phyloP scores from a whole-genome alignment of 1,140 invertebrate species.

The Diprion similis region DNA sequence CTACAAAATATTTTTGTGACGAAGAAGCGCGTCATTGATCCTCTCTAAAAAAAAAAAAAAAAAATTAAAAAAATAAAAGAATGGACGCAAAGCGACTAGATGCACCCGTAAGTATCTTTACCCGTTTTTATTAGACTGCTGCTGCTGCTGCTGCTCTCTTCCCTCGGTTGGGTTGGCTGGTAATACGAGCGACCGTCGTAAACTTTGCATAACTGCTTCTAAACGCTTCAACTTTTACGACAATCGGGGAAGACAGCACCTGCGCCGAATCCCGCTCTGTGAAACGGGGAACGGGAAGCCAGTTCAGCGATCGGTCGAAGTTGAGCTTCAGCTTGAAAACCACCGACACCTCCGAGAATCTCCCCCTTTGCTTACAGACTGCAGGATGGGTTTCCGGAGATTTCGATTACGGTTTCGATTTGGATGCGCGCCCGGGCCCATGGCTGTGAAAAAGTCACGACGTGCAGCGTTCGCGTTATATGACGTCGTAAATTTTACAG shows the following conservation, averaged over 20 bases:
- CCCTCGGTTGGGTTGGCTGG: too few relatives aligned
- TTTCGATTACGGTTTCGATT: neutral
- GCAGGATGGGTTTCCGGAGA: neutral
- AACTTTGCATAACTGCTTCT: constrained; percentile 7
- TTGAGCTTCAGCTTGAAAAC: neutral
- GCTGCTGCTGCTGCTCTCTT: too few relatives aligned
- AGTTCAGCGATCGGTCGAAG: neutral
- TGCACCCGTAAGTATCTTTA: too few relatives aligned
- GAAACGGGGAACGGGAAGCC: neutral
- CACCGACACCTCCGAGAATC: constrained; percentile 4
- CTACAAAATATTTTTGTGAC: too few relatives aligned
- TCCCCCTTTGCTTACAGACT: neutral
- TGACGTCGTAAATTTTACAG: too few relatives aligned
- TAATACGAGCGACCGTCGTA: neutral
- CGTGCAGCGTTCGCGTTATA: neutral
- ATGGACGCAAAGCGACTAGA: too few relatives aligned
- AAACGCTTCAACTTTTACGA: constrained; percentile 2
- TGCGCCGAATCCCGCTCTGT: neutral
- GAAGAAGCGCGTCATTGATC: too few relatives aligned
- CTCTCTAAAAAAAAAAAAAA: too few relatives aligned
- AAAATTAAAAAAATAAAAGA: too few relatives aligned
- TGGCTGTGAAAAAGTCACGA: neutral
- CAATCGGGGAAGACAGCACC: neutral
- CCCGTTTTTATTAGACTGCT: too few relatives aligned
- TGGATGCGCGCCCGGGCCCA: too few relatives aligned